These are phyloP conservation scores for Cheilosia variabilis DNA, from an alignment of 2,888 invertebrate genomes.

Conservation along the genomic window DNA sequence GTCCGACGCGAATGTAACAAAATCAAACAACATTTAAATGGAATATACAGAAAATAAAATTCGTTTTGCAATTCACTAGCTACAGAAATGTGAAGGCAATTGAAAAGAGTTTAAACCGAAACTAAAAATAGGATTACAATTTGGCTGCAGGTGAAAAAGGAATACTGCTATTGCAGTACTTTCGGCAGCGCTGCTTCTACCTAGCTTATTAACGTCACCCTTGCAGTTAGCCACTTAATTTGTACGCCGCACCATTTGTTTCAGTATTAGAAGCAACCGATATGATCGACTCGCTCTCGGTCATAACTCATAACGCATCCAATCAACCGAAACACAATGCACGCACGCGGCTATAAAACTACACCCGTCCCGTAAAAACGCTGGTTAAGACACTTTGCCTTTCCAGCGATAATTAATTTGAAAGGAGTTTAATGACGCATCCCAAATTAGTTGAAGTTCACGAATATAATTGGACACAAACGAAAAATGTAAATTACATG, in stretches of 20 bases:
- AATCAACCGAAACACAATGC: constrained; percentile 57
- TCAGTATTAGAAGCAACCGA: background rate
- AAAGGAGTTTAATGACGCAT: constrained; percentile 73
- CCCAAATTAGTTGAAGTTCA: constrained; percentile 60
- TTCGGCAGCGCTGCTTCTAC: background rate
- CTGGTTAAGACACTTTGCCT: constrained; percentile 55
- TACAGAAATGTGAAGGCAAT: no score
- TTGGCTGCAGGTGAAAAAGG: no score
- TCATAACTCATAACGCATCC: constrained; percentile 52
- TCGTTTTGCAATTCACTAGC: no score
- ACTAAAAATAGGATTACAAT: no score
- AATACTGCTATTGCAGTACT: no score
- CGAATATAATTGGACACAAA: background rate
- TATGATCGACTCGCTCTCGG: constrained; percentile 15
- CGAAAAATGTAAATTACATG: no score
- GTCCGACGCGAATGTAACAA: no score
- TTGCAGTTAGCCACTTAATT: constrained; percentile 4
- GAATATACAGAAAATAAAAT: no score
- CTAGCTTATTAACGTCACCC: background rate
- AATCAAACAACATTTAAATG: no score
- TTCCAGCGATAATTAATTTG: constrained; percentile 62
- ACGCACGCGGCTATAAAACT: constrained; percentile 9
- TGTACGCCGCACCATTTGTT: constrained; percentile 16
- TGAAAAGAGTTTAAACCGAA: no score
- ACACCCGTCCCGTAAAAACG: constrained; percentile 1